Conservation (phyloP, 2,113 vertebrate genomes). For the Hemiscyllium ocellatum region DNA sequence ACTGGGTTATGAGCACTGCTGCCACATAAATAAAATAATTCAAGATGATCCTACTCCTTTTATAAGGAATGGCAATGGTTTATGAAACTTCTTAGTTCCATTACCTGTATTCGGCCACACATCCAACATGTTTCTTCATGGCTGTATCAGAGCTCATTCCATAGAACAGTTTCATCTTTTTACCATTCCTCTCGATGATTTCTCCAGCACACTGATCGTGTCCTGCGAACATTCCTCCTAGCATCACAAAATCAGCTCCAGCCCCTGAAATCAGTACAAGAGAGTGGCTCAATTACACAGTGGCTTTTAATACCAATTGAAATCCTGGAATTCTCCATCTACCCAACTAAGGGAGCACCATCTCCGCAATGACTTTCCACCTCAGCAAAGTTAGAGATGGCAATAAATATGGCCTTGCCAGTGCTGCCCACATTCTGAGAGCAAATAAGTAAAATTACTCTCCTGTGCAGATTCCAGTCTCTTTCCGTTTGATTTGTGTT, state of each 20-base stretch:
- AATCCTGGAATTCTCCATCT: background rate
- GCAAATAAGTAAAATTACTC: background rate
- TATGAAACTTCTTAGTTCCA: background rate
- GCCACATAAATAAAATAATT: background rate
- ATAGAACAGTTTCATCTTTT: conserved; percentile 91
- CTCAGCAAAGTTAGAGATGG: background rate
- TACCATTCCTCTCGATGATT: conserved; percentile 82
- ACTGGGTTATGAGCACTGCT: background rate
- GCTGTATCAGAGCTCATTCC: conserved; percentile 97
- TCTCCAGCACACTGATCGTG: conserved; percentile 91
- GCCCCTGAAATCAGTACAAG: conserved; percentile 61
- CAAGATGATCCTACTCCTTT: background rate
- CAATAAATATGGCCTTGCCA: background rate
- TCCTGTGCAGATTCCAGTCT: background rate
- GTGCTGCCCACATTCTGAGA: background rate
- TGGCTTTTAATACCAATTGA: background rate
- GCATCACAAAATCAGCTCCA: conserved; percentile 95
- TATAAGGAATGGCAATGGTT: background rate
- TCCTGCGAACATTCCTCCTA: conserved; percentile 96
- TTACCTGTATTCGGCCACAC: conserved; percentile 92
- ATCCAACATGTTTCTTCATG: conserved; percentile 93
- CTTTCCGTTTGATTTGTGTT: background rate
- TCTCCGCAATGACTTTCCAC: background rate
- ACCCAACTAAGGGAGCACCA: background rate
- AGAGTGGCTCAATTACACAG: background rate